Conservation (phyloP, 2,113 vertebrate species). For the Astur gentilis region DNA sequence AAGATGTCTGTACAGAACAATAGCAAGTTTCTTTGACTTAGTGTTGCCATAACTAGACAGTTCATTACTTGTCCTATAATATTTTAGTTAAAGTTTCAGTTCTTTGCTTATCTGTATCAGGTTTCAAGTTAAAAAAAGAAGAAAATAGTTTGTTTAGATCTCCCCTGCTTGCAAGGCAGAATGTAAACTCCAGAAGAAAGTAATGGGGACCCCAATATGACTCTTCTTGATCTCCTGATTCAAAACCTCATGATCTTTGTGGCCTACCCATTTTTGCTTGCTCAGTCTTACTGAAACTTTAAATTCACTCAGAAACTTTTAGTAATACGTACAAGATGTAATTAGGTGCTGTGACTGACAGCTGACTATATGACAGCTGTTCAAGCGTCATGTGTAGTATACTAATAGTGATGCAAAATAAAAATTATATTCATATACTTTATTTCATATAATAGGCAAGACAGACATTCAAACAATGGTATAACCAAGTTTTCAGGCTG, state of each 20-base stretch:
- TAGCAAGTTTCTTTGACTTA: not conserved
- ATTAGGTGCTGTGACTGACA: not conserved
- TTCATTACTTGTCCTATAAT: not conserved
- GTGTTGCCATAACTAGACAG: not conserved
- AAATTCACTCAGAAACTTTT: not conserved
- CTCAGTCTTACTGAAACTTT: not conserved
- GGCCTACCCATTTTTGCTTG: not conserved
- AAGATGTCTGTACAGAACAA: not conserved
- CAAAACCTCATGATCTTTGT: not conserved
- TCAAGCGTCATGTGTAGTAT: not conserved
- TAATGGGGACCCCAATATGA: fast-evolving
- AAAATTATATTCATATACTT: not conserved
- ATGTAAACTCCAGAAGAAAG: not conserved
- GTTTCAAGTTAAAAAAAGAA: not conserved
- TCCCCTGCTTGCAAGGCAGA: not conserved
- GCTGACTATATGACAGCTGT: not conserved
- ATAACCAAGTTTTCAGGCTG: not conserved
- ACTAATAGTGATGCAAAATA: not conserved
- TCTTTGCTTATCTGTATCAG: not conserved
- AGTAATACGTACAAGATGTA: not conserved
- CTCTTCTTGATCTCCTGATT: not conserved
- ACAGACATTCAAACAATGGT: not conserved
- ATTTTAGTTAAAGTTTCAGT: not conserved
- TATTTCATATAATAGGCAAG: not conserved
- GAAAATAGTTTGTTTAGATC: not conserved